Evolutionary conservation across 2,113 vertebrate species (phyloP).

Genomic region (Aegypius monachus): DNA sequence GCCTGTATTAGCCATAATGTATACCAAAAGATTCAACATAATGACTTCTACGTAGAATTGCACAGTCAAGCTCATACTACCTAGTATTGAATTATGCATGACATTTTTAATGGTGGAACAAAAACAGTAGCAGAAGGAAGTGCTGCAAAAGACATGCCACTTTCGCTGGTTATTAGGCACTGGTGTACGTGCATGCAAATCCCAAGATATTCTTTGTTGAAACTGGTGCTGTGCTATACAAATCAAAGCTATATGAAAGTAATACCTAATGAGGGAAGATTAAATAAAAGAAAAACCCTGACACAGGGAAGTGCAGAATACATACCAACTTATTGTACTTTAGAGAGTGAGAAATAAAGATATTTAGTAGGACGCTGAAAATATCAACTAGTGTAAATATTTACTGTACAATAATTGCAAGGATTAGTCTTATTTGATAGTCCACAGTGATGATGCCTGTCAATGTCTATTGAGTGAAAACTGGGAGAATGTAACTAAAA

Average conservation of each 20-base stretch:
- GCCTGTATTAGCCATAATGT: background rate
- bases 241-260: constrained; percentile 12
- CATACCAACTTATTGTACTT: background rate
- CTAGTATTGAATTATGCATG: constrained; percentile 38
- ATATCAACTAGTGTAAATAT: background rate
- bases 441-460: background rate
- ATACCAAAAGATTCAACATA: background rate
- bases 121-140: constrained; percentile 35
- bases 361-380: background rate
- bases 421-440: background rate
- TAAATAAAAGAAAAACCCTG: background rate
- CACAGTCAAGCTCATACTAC: background rate
- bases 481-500: background rate
- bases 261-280: constrained; percentile 22
- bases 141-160: background rate
- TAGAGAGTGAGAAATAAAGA: background rate
- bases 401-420: background rate
- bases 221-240: background rate
- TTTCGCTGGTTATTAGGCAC: background rate
- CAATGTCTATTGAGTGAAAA: background rate
- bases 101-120: constrained; percentile 39
- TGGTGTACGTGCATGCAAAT: constrained; percentile 4
- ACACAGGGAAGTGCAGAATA: background rate
- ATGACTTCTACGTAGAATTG: background rate
- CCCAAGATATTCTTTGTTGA: constrained; percentile 15